Conservation (phyloP, 2,888 invertebrate genomes). For the Himalopsyche anomala region DNA sequence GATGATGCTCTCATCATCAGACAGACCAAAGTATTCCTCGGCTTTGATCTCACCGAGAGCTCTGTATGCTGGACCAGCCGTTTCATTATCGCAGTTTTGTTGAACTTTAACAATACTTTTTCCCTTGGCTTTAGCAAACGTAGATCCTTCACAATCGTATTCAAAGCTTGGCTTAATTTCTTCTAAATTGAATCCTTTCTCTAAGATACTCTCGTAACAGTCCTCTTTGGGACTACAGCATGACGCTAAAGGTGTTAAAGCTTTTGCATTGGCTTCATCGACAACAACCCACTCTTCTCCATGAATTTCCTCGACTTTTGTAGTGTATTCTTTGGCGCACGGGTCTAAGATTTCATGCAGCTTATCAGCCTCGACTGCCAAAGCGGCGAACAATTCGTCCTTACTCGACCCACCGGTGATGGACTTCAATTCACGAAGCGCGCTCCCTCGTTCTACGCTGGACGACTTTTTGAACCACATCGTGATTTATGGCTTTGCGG, state of each 20-base stretch:
- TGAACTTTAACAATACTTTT: background rate
- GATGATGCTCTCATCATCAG: slow-evolving; percentile 69
- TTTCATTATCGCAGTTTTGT: background rate
- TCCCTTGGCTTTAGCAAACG: background rate
- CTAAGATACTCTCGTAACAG: background rate
- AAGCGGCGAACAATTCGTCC: slow-evolving; percentile 21
- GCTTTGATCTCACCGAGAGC: slow-evolving; percentile 64
- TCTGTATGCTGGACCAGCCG: background rate
- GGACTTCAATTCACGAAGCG: slow-evolving; percentile 53
- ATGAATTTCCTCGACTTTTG: slow-evolving; percentile 33
- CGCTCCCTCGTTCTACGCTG: slow-evolving; percentile 77
- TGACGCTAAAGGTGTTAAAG: no score
- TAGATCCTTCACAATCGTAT: background rate
- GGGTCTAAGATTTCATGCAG: slow-evolving; percentile 56
- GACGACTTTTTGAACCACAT: slow-evolving; percentile 82
- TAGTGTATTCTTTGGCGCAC: slow-evolving; percentile 38
- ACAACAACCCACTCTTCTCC: slow-evolving; percentile 62
- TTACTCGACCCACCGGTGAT: slow-evolving; percentile 48
- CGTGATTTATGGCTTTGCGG: slow-evolving; percentile 79
- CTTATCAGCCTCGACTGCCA: slow-evolving; percentile 51
- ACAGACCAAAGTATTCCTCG: slow-evolving; percentile 71
- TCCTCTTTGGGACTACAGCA: background rate
- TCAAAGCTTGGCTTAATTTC: background rate
- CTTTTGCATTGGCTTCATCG: slow-evolving; percentile 41
- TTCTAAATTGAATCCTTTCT: background rate